These are phyloP conservation scores for Uropetala carovei DNA, from an alignment of 2,888 invertebrate species.

Conservation along the genomic window DNA sequence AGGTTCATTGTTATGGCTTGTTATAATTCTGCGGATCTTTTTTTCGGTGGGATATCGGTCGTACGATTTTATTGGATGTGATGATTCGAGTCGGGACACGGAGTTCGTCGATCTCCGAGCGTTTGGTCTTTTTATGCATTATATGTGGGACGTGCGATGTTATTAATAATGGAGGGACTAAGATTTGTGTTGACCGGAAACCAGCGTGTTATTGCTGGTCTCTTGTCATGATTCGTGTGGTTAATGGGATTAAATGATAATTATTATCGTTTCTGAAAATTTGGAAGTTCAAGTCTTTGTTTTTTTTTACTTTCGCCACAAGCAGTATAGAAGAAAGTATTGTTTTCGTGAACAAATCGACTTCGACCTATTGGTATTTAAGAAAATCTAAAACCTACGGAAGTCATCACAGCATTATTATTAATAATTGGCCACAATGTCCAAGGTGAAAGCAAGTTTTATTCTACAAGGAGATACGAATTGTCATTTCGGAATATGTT, in stretches of 20 bases:
- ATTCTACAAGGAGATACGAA: too few species aligned
- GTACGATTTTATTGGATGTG: neutral
- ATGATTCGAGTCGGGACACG: neutral
- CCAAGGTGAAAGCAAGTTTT: too few species aligned
- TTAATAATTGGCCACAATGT: too few species aligned
- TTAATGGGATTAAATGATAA: neutral
- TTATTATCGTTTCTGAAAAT: neutral
- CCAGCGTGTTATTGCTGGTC: neutral
- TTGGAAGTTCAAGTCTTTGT: too few species aligned
- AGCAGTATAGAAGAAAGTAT: too few species aligned
- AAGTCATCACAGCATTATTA: too few species aligned
- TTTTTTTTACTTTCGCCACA: too few species aligned
- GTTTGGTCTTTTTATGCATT: neutral
- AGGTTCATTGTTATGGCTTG: neutral
- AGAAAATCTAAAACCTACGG: too few species aligned
- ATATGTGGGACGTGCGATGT: neutral
- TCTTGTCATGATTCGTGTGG: neutral
- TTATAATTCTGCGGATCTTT: neutral
- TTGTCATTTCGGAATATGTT: too few species aligned
- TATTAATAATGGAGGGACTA: neutral
- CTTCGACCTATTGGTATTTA: too few species aligned
- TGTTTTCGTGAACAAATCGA: too few species aligned
- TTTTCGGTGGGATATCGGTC: slow-evolving; percentile 7
- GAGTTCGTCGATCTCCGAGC: neutral
- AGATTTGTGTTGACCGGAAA: neutral